Base-by-base conservation (phyloP, 37 sponge, comb jelly and placozoan species). In the Axinella damicornis region DNA sequence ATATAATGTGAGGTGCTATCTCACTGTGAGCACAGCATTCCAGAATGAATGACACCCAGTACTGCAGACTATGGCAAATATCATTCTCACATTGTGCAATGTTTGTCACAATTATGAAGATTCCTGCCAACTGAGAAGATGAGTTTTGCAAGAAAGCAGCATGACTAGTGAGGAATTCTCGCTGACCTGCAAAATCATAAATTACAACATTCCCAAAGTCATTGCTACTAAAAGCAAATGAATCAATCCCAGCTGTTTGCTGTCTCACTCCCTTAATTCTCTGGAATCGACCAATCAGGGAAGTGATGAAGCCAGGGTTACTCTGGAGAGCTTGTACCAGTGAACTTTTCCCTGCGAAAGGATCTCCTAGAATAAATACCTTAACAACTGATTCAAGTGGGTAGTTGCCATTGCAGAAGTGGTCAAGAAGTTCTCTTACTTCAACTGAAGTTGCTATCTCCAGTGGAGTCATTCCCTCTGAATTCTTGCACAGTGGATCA, bases 131-230 rank as follows among this genome's bases (percentile, higher is more conserved):
- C 5, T 62, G 64, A n/a, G 24, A 6, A 5, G 28, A 28, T 6
- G 2, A n/a, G 11, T 28, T 62, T 13, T 62, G 27, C 34, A 82
- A 46, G 38, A 82, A 41, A 11, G 64, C 72, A 22, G 71, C 33
- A 32, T 82, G 82, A 38, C 72, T 69, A 5, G 66, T 34, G 61
- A 70, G 54, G 71, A 70, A 82, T 27, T 82, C 82, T 15, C 46
- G 17, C 28, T 82, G 82, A 2, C 82, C 82, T n/a, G 72, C 82
- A 70, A 82, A 82, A 31, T 82, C 72, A 67, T 55, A 82, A 19
- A 82, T n/a, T 28, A 82, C 6, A 1, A 82, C 71, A 21, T 68
- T 24, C 20, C 82, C 82, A 57, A 70, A 71, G 15, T 82, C 59
- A 20, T 13, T 52, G 60, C 82, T 70, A 25, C 53, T n/a, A 22